Evolutionary conservation across 2,113 vertebrate genomes (phyloP).

Genomic region (Epinephelus cyanopodus): DNA sequence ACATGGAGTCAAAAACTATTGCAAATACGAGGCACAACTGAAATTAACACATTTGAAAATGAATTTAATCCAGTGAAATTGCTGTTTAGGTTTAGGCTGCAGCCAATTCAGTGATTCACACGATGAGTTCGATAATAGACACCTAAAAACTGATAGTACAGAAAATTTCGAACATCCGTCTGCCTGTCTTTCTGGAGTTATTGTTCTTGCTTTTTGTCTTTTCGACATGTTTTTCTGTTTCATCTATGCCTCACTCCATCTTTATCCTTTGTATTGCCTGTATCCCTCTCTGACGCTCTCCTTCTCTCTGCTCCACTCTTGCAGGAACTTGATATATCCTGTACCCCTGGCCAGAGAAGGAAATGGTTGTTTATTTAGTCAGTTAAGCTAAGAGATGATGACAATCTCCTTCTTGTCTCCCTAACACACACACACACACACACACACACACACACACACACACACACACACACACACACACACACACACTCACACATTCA

Average conservation of each 20-base stretch:
- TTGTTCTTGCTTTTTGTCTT: not conserved
- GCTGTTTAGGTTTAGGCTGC: too few relatives aligned
- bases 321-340: slow-evolving; percentile 71
- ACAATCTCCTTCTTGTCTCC: slow-evolving; percentile 66
- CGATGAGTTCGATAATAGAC: too few relatives aligned
- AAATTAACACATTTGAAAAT: too few relatives aligned
- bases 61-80: too few relatives aligned
- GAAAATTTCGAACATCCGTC: not conserved
- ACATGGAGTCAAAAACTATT: too few relatives aligned
- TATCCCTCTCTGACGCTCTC: slow-evolving; percentile 6
- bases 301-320: slow-evolving; percentile 14
- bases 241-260: not conserved
- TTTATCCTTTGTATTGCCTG: not conserved
- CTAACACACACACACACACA: slow-evolving; percentile 24
- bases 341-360: slow-evolving; percentile 59
- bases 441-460: not conserved
- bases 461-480: slow-evolving; percentile 15
- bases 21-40: too few relatives aligned
- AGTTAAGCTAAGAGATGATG: slow-evolving; percentile 51
- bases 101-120: too few relatives aligned
- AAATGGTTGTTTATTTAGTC: slow-evolving; percentile 79
- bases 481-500: slow-evolving; percentile 2
- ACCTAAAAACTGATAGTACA: too few relatives aligned
- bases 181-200: not conserved
- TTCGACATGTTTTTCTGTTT: not conserved